phyloP scores from a whole-genome alignment of 2,113 vertebrate species.

The Protomyctophum bolini region DNA sequence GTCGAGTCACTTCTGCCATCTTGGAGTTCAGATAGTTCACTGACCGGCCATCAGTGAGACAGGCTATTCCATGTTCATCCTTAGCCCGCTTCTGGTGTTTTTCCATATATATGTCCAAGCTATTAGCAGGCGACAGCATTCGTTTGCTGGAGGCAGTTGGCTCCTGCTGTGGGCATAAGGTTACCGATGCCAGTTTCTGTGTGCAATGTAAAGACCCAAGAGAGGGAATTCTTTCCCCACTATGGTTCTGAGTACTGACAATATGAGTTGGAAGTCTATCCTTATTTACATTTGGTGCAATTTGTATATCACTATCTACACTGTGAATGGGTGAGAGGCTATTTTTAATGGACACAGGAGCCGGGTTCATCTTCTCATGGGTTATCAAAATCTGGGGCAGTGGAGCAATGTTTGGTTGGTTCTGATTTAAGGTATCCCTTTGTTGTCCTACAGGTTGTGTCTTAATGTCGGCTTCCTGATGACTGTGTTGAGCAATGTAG shows the following conservation, averaged over 20 bases:
- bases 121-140: constrained; percentile 98
- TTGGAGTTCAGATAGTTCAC: constrained; percentile 78
- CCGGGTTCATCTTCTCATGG: constrained; percentile 84
- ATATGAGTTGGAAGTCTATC: constrained; percentile 62
- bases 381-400: constrained; percentile 94
- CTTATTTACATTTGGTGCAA: constrained; percentile 74
- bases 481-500: constrained; percentile 71
- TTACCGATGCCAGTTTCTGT: constrained; percentile 85
- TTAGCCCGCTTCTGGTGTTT: constrained; percentile 97
- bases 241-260: constrained; percentile 52
- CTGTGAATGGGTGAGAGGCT: constrained; percentile 60
- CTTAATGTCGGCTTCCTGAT: constrained; percentile 66
- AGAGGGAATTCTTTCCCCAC: constrained; percentile 64
- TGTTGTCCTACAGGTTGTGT: constrained; percentile 78
- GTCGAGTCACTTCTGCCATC: constrained; percentile 82
- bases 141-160: constrained; percentile 93
- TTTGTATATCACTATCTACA: constrained; percentile 70
- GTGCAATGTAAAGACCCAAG: constrained; percentile 75
- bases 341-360: constrained; percentile 74
- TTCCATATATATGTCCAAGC: constrained; percentile 98
- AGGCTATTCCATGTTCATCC: constrained; percentile 91
- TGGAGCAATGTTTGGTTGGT: constrained; percentile 74
- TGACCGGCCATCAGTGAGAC: constrained; percentile 79
- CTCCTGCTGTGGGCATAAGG: constrained; percentile 91
- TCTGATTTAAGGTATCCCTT: constrained; percentile 77